These are phyloP conservation scores for Cryptotis parvus DNA, from an alignment of 2,113 vertebrate genomes.

Conservation along the genomic window DNA sequence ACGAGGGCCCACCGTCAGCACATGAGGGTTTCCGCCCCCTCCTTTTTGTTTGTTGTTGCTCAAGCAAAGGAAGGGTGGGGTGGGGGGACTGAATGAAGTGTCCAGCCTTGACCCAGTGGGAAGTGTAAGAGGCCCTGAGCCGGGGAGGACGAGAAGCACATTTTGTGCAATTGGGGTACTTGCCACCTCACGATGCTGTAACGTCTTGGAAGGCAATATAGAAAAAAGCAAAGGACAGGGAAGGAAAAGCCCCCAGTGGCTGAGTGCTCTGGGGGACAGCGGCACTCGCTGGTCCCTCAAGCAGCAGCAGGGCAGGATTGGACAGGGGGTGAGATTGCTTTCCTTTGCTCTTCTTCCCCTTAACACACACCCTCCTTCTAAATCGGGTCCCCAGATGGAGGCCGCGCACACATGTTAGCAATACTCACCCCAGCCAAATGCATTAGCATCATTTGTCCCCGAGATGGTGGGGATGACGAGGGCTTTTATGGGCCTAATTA, in stretches of 20 bases:
- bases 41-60: not conserved
- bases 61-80: not conserved
- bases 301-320: not conserved
- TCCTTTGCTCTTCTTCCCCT: not conserved
- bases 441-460: constrained; percentile 73
- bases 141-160: constrained; percentile 58
- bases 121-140: not conserved
- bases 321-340: not conserved
- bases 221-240: constrained; percentile 9
- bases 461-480: constrained; percentile 58
- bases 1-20: not conserved
- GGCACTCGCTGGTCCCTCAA: not conserved
- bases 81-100: not conserved
- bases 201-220: not conserved
- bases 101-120: not conserved
- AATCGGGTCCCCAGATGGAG: not conserved
- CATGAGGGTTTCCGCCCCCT: not conserved
- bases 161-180: constrained; percentile 32
- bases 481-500: constrained; percentile 66
- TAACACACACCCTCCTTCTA: not conserved
- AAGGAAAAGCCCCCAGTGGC: not conserved
- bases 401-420: constrained; percentile 72
- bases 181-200: constrained; percentile 24
- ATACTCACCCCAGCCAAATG: constrained; percentile 65
- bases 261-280: not conserved